Evolutionary conservation across 2,888 invertebrate genomes (phyloP).

Genomic region (Drosophila lutescens): DNA sequence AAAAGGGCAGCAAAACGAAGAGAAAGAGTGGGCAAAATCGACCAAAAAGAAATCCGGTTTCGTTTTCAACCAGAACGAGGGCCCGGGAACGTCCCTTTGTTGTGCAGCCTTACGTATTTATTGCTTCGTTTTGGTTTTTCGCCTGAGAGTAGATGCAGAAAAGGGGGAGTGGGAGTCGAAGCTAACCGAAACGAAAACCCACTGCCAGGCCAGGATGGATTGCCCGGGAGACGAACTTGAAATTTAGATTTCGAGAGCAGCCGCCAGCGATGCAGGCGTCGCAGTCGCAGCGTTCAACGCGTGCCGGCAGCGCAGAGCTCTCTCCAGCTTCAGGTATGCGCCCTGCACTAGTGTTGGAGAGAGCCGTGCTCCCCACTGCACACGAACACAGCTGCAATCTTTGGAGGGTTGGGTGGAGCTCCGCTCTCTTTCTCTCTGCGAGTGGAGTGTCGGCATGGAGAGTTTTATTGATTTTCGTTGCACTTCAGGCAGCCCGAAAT

Average conservation of each 20-base stretch:
- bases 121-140: slow-evolving; percentile 7
- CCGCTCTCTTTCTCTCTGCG: slow-evolving; percentile 14
- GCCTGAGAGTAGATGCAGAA: slow-evolving; percentile 52
- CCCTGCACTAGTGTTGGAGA: slow-evolving; percentile 44
- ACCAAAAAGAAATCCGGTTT: slow-evolving; percentile 80
- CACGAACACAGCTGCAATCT: slow-evolving; percentile 58
- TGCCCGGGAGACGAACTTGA: slow-evolving; percentile 77
- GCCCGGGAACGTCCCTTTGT: slow-evolving; percentile 36
- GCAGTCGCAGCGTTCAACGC: background rate
- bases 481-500: slow-evolving; percentile 11
- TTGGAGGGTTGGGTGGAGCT: slow-evolving; percentile 8
- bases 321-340: slow-evolving; percentile 39
- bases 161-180: slow-evolving; percentile 38
- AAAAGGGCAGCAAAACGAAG: slow-evolving; percentile 39
- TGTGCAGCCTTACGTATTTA: slow-evolving; percentile 17
- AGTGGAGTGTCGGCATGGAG: slow-evolving; percentile 9
- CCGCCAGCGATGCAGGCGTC: slow-evolving; percentile 47
- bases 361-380: slow-evolving; percentile 7
- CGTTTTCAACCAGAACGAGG: slow-evolving; percentile 77
- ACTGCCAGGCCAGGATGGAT: slow-evolving; percentile 57
- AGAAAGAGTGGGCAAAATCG: slow-evolving; percentile 15
- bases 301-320: slow-evolving; percentile 40
- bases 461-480: slow-evolving; percentile 68
- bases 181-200: no score
- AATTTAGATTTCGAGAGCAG: slow-evolving; percentile 79